Conservation (phyloP, 2,888 invertebrate genomes). For the Pammene fasciana region DNA sequence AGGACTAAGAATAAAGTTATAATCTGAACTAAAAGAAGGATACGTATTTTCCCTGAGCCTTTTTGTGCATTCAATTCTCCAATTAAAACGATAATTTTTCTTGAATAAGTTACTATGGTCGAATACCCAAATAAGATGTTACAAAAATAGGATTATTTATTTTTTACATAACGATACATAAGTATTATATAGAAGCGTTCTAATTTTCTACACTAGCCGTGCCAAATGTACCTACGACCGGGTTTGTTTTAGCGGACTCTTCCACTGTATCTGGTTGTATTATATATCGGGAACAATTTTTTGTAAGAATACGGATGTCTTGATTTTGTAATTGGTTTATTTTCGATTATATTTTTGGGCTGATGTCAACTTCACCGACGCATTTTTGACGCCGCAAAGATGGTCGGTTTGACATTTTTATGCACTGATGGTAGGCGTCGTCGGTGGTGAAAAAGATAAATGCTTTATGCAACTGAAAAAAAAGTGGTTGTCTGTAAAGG, state of each 20-base stretch:
- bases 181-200: slow-evolving; percentile 63
- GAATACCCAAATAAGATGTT: slow-evolving; percentile 30
- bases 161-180: slow-evolving; percentile 53
- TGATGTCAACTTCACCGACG: too few relatives aligned
- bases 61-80: too few relatives aligned
- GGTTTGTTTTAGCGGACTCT: slow-evolving; percentile 39
- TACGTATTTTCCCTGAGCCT: too few relatives aligned
- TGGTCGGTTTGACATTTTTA: too few relatives aligned
- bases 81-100: background rate
- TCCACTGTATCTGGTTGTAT: slow-evolving; percentile 40
- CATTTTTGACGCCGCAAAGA: too few relatives aligned
- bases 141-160: slow-evolving; percentile 50
- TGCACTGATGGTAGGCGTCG: too few relatives aligned
- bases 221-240: slow-evolving; percentile 59
- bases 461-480: background rate
- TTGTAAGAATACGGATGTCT: slow-evolving; percentile 17
- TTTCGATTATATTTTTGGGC: background rate
- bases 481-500: too few relatives aligned
- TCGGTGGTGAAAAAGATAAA: background rate
- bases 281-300: slow-evolving; percentile 35
- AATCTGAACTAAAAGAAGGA: too few relatives aligned
- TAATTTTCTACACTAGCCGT: slow-evolving; percentile 66
- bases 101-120: slow-evolving; percentile 28
- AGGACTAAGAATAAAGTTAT: too few relatives aligned
- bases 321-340: slow-evolving; percentile 21